Evolutionary conservation across 2,888 invertebrate species (phyloP).

Genomic region (Drosophila anomelani): DNA sequence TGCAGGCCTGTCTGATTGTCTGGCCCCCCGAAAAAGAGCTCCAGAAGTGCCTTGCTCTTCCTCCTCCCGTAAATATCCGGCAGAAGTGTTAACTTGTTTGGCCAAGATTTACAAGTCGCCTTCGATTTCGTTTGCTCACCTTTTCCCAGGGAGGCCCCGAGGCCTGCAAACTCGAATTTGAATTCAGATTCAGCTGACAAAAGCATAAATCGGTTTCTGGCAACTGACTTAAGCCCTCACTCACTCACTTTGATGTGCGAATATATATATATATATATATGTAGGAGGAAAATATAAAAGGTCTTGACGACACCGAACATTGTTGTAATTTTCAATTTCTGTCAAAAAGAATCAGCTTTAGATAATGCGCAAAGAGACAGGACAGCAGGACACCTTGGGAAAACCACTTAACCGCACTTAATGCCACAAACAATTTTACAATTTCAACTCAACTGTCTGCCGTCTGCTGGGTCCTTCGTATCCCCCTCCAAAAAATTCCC

Average conservation of each 20-base stretch:
- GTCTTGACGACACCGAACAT: slow-evolving; percentile 7
- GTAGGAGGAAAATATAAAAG: slow-evolving; percentile 34
- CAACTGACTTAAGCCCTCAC: slow-evolving; percentile 59
- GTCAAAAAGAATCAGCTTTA: slow-evolving; percentile 51
- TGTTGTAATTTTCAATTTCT: slow-evolving; percentile 72
- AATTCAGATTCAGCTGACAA: slow-evolving; percentile 45
- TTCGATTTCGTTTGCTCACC: slow-evolving; percentile 26
- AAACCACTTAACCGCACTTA: slow-evolving; percentile 69
- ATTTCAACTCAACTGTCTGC: slow-evolving; percentile 40
- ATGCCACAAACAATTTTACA: slow-evolving; percentile 54
- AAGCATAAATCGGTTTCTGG: slow-evolving; percentile 72
- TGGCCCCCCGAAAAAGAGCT: slow-evolving; percentile 24
- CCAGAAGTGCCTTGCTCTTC: slow-evolving; percentile 5
- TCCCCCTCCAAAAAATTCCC: background rate
- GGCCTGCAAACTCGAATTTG: slow-evolving; percentile 24
- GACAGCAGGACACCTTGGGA: slow-evolving; percentile 55
- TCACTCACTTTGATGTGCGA: slow-evolving; percentile 53
- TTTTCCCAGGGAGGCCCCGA: slow-evolving; percentile 19
- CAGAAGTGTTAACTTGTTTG: slow-evolving; percentile 72
- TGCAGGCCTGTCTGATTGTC: slow-evolving; percentile 58
- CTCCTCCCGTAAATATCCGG: slow-evolving; percentile 7
- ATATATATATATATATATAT: background rate
- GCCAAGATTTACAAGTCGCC: slow-evolving; percentile 63
- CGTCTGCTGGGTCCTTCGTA: background rate
- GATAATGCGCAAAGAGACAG: slow-evolving; percentile 16